Evolutionary conservation across 2,797 vertebrate species (phyloP), one percentile per base, ranked within the genome.

Genomic region (Staurois parvus): DNA sequence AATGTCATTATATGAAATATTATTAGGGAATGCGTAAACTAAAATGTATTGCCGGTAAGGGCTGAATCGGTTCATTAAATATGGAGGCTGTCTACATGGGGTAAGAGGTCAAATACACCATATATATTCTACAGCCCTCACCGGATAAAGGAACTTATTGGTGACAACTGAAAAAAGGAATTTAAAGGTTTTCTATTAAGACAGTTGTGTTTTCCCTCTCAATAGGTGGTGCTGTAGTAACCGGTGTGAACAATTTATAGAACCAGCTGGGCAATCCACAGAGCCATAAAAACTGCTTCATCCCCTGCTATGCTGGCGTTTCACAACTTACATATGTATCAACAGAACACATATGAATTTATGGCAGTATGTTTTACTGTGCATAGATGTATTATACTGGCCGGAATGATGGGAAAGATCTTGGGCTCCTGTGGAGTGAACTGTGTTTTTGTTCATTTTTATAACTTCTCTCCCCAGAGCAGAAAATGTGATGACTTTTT

Each of bases 191-290:
- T 84, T 79, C 83, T 67, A 67, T 64, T 72, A 79, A 72, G 83
- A 79, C 75, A 48, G 40, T 83, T 67, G 52, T 83, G 85, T 86
- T 82, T 83, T 86, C 48, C 48, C 84, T 86, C 85, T 77, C 79
- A 56, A 76, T 86, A 77, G 79, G 85, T 48, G 85, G 85, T 86
- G 85, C 85, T 86, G 85, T 86, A 81, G 34, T 76, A 73, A 86
- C 74, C 17, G 40, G 74, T 72, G 79, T 72, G 56, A 52, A 40
- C 64, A 70, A 76, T 82, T 86, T 86, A 76, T 77, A 29, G 79
- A 81, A 81, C 79, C 79, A 78, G 67, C 75, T 86, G 85, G 68
- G 68, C 79, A 86, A 64, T 70, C 59, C 69, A 76, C 79, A 77
- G 77, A 72, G 34, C 73, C 85, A 86, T 86, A 86, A 86, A 86